A percentile compares a stretch with the other conserved stretches of the same genome.
phyloP scores from a whole-genome alignment of 2,797 vertebrate species.

The Cossypha niveicapilla region DNA sequence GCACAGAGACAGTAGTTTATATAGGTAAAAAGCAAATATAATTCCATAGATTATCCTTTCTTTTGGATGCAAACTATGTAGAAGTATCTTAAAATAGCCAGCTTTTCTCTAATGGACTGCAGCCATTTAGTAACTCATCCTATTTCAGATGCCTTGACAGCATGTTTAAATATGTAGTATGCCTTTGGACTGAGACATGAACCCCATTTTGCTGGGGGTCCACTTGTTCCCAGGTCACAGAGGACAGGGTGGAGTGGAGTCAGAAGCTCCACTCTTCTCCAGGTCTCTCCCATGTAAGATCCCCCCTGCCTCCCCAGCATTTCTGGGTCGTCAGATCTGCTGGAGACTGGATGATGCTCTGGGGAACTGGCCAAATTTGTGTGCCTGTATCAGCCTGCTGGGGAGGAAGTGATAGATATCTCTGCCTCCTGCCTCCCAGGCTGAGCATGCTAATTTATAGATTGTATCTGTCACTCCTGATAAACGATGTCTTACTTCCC shows the following conservation, averaged over 20 bases:
- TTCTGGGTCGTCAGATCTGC: background rate
- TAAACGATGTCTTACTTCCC: constrained; percentile 58
- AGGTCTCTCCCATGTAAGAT: background rate
- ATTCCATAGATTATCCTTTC: background rate
- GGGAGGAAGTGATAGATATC: constrained; percentile 55
- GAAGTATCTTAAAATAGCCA: background rate
- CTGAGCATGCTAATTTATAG: constrained; percentile 64
- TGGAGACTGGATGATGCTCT: background rate
- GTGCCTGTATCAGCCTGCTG: background rate
- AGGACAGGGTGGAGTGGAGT: background rate
- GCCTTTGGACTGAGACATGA: background rate
- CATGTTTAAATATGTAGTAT: background rate
- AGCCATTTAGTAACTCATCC: background rate
- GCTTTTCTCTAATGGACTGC: background rate
- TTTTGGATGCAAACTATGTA: background rate
- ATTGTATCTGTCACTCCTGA: constrained; percentile 63
- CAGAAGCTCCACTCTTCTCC: background rate
- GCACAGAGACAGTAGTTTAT: background rate
- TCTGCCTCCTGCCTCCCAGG: constrained; percentile 27
- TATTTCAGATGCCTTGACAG: background rate
- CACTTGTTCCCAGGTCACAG: background rate
- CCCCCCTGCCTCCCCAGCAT: background rate
- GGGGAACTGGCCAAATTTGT: constrained; percentile 36
- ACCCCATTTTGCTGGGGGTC: background rate
- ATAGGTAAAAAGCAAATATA: background rate